These are phyloP conservation scores for Brassicogethes aeneus DNA, from an alignment of 2,888 invertebrate genomes.

Conservation along the genomic window DNA sequence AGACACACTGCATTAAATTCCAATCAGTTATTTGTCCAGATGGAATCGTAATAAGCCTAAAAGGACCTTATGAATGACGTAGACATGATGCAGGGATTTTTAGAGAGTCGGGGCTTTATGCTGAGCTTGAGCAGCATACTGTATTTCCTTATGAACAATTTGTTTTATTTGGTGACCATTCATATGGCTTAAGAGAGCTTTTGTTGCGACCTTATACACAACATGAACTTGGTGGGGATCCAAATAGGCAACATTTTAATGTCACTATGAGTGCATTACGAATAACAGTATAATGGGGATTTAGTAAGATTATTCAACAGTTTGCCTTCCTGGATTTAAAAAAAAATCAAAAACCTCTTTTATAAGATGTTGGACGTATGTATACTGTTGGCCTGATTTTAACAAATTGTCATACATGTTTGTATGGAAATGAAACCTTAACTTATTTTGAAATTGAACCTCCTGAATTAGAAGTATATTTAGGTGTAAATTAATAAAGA, in stretches of 20 bases:
- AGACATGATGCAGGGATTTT: slow-evolving; percentile 20
- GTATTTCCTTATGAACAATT: slow-evolving; percentile 10
- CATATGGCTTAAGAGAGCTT: slow-evolving; percentile 14
- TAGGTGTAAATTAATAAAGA: too few species aligned
- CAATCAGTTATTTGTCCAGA: slow-evolving; percentile 19
- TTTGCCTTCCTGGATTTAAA: slow-evolving; percentile 17
- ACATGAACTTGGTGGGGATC: slow-evolving; percentile 2
- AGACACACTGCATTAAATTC: slow-evolving; percentile 17
- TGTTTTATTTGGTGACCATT: slow-evolving; percentile 17
- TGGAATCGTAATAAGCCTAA: slow-evolving; percentile 15
- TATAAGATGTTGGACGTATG: too few species aligned
- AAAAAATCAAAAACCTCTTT: slow-evolving; percentile 17
- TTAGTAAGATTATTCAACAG: slow-evolving; percentile 13
- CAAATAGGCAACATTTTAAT: slow-evolving; percentile 6
- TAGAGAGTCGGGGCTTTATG: slow-evolving; percentile 14
- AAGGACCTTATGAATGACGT: slow-evolving; percentile 13
- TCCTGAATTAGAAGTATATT: too few species aligned
- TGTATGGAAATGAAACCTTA: too few species aligned
- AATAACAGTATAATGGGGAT: slow-evolving; percentile 16
- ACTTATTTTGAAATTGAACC: too few species aligned
- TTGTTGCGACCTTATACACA: slow-evolving; percentile 12
- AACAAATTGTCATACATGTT: too few species aligned
- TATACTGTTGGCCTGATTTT: too few species aligned
- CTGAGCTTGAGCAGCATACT: slow-evolving; percentile 10
- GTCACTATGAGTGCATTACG: background rate